These are phyloP conservation scores for Sthenelais limicola DNA, from an alignment of 2,888 invertebrate genomes.

Conservation along the genomic window DNA sequence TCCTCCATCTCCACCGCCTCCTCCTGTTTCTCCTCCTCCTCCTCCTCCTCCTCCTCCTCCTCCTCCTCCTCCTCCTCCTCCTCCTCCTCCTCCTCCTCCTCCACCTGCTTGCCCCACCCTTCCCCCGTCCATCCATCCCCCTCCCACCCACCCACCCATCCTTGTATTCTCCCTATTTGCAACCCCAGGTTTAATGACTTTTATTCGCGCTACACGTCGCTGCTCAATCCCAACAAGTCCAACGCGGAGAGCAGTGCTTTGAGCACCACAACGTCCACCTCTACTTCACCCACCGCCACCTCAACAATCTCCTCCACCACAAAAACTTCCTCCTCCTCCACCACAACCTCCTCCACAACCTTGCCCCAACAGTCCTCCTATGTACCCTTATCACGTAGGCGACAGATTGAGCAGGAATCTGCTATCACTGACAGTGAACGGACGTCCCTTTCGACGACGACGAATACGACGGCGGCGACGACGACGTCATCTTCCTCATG, in stretches of 20 bases:
- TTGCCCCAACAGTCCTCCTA: constrained; percentile 38
- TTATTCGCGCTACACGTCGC: constrained; percentile 42
- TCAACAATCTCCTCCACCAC: constrained; percentile 22
- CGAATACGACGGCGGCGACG: constrained; percentile 30
- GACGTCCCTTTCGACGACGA: constrained; percentile 16
- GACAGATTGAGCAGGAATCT: constrained; percentile 39
- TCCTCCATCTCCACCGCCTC: neutral
- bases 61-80: neutral
- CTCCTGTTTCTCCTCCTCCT: neutral
- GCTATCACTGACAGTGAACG: constrained; percentile 12
- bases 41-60: too few relatives aligned
- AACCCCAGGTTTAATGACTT: constrained; percentile 38
- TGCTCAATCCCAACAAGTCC: constrained; percentile 37
- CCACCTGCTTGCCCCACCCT: too few relatives aligned
- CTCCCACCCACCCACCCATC: neutral
- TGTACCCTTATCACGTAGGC: constrained; percentile 45
- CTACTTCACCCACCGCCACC: constrained; percentile 17
- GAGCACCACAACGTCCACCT: constrained; percentile 29
- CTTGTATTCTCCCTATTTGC: neutral
- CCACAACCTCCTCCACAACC: constrained; percentile 7
- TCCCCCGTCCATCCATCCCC: too few relatives aligned
- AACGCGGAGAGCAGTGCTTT: constrained; percentile 17
- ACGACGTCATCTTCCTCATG: neutral
- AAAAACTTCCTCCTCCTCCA: constrained; percentile 17
- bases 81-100: neutral